Base-by-base conservation (phyloP, 92 coral and sea anemone species). In the Palythoa grandiflora region DNA sequence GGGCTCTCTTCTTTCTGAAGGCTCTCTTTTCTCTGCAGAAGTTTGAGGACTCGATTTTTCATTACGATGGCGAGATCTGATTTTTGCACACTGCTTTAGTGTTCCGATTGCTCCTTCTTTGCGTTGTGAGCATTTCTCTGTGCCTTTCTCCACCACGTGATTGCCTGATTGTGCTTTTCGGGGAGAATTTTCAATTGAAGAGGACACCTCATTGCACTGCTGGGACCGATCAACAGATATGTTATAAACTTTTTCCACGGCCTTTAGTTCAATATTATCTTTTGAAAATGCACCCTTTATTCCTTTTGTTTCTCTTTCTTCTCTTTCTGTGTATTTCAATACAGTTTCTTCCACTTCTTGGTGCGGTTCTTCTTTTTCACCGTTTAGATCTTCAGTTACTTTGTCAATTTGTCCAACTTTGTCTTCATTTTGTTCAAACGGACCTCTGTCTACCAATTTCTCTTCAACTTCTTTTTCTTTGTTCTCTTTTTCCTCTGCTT, bases 161-260 rank as follows among this genome's bases (percentile, higher is more conserved):
- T 17, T 17, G 19, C 20, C 36, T 13, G 40, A 0, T 6, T 5
- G 17, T 36, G 10, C 13, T 14, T 19, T 16, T 48, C 17, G 68
- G 68, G 66, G 83, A 3, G 68, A 77, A 11, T 77, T 77, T 55
- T 54, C 68, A 35, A 52, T 38, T 9, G 83, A 54, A n/a, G 83
- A 77, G 5, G 83, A 53, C 20, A 77, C 74, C 74, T 65, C 74
- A 44, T n/a, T 80, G 75, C 85, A 80, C 44, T 80, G 85, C 20
- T 63, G 75, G 21, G 83, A 78, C 8, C 3, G 83, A 15, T 63
- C 38, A 16, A 38, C 11, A 7, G n/a, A 3, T 37, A 12, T 5
- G n/a, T 28, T 63, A 3, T 61, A 38, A 63, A n/a, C 40, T 13
- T 28, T 39, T 44, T 65, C 20, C 47, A 44, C 19, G 14, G 8